Conservation (phyloP, 2,797 vertebrate genomes). For the Lepilemur ruficaudatus region DNA sequence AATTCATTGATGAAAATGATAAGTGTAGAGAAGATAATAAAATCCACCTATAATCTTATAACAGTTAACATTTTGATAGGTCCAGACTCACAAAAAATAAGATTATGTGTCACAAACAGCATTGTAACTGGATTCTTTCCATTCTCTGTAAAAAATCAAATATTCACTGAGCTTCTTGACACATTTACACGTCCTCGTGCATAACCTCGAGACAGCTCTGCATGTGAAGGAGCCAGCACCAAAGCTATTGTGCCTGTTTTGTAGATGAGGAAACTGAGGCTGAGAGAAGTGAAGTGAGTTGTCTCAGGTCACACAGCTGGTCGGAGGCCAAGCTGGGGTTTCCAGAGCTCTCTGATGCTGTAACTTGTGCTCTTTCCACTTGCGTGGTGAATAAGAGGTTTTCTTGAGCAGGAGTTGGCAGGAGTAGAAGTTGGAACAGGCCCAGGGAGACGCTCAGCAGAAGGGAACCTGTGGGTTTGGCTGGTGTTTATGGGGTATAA, state of each 20-base stretch:
- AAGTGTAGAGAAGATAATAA: not conserved
- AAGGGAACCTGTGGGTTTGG: slow-evolving; percentile 68
- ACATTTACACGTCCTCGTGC: not conserved
- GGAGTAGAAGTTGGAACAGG: slow-evolving; percentile 52
- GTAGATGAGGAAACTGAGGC: not conserved
- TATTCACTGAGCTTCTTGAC: not conserved
- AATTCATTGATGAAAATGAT: slow-evolving; percentile 25
- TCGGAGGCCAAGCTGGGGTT: not conserved
- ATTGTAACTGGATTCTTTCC: not conserved
- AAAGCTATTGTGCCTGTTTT: not conserved
- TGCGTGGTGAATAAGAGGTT: slow-evolving; percentile 44
- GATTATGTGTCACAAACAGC: not conserved
- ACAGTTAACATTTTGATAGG: not conserved
- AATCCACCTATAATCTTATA: not conserved
- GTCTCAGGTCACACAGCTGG: not conserved
- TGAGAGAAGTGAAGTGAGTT: not conserved
- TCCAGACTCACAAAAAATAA: not conserved
- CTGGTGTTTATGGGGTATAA: slow-evolving; percentile 36
- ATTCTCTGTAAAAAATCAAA: not conserved
- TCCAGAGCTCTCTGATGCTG: slow-evolving; percentile 17
- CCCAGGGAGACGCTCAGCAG: slow-evolving; percentile 52
- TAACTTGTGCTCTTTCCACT: not conserved
- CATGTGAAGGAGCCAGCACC: accelerated
- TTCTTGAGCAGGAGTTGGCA: slow-evolving; percentile 67
- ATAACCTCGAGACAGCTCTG: not conserved